phyloP scores from a whole-genome alignment of 2,113 vertebrate genomes.

The Chitala chitala region DNA sequence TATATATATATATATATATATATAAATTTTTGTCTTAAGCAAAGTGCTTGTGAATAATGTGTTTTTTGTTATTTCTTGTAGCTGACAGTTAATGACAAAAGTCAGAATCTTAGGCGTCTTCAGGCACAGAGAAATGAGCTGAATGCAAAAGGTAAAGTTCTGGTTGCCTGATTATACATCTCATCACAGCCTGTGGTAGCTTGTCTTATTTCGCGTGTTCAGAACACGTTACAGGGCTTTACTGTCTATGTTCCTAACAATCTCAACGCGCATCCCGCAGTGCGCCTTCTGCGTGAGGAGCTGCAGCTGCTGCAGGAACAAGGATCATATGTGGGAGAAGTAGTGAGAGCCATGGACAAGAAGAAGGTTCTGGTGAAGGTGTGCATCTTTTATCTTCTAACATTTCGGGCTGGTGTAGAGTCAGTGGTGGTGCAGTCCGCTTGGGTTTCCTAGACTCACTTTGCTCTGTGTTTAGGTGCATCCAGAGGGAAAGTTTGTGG shows the following conservation, averaged over 20 bases:
- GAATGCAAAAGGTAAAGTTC: constrained; percentile 83
- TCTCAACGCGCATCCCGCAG: constrained; percentile 55
- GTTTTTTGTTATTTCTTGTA: constrained; percentile 41
- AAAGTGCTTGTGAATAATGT: background rate
- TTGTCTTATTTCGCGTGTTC: background rate
- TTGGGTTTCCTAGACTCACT: background rate
- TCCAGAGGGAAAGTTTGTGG: constrained; percentile 95
- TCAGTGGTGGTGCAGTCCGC: background rate
- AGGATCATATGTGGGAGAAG: constrained; percentile 95
- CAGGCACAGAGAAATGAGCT: constrained; percentile 96
- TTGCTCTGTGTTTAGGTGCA: constrained; percentile 71
- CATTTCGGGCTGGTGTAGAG: no score
- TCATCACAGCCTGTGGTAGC: background rate
- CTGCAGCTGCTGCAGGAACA: constrained; percentile 95
- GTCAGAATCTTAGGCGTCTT: constrained; percentile 90
- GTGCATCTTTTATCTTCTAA: background rate
- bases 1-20: no score
- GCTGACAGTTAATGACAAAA: constrained; percentile 95
- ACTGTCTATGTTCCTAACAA: background rate
- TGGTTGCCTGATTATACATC: background rate
- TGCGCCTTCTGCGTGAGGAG: constrained; percentile 89
- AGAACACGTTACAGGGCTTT: no score
- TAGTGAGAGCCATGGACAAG: constrained; percentile 98
- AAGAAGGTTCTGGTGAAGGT: constrained; percentile 98
- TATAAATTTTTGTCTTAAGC: background rate